These are phyloP conservation scores for Chrysaora quinquecirrha DNA, from an alignment of 30 jellyfish, hydroid and myxozoan genomes.

Conservation along the genomic window DNA sequence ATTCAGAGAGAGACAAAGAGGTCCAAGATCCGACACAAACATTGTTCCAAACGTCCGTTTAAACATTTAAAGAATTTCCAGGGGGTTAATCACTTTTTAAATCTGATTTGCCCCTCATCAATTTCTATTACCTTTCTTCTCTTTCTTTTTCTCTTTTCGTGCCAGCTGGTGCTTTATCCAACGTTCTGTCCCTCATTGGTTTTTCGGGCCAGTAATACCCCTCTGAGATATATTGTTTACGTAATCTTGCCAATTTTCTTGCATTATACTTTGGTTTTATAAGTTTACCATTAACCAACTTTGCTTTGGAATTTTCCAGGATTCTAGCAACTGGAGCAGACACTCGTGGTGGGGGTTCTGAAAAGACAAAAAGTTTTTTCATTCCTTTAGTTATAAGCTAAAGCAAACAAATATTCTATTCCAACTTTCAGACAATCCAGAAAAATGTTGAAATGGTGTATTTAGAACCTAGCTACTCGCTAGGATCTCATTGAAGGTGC, in stretches of 20 bases:
- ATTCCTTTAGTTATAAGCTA: no score
- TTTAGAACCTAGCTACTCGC: no score
- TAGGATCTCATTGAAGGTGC: no score
- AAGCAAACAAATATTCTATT: no score
- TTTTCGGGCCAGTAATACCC: constrained; percentile 91
- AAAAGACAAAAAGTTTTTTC: background rate
- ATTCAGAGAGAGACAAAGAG: no score
- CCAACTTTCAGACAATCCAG: no score
- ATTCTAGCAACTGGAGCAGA: constrained; percentile 67
- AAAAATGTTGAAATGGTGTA: no score
- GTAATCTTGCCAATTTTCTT: constrained; percentile 61
- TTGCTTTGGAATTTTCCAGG: constrained; percentile 55
- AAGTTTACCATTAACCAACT: constrained; percentile 47
- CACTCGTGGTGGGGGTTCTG: constrained; percentile 77
- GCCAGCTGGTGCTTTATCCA: constrained; percentile 77
- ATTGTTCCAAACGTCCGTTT: no score
- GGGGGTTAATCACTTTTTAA: no score
- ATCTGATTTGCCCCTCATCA: no score
- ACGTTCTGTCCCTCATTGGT: constrained; percentile 88
- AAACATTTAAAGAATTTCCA: no score
- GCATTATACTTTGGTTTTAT: constrained; percentile 59
- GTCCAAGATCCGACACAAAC: no score
- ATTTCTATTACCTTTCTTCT: constrained; percentile 77
- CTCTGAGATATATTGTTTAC: constrained; percentile 68
- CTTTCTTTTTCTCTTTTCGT: constrained; percentile 32